These are phyloP conservation scores for Paracanthobrama guichenoti DNA, from an alignment of 2,113 vertebrate species.

Conservation along the genomic window DNA sequence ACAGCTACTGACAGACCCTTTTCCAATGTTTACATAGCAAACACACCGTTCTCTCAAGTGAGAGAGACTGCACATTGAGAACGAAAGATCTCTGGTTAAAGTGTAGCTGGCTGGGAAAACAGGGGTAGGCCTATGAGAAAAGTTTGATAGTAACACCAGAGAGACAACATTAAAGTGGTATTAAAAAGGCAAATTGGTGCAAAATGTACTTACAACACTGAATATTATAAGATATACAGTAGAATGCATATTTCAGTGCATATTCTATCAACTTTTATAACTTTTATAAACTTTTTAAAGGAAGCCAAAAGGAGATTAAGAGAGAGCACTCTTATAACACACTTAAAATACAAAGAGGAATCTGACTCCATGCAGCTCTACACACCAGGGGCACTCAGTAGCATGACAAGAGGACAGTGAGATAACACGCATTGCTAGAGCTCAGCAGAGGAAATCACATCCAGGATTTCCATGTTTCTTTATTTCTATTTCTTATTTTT, in stretches of 20 bases:
- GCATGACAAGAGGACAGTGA: background rate
- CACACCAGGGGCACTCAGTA: background rate
- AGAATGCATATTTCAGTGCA: background rate
- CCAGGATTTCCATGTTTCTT: background rate
- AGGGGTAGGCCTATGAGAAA: background rate
- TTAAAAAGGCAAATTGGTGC: background rate
- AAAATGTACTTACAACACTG: background rate
- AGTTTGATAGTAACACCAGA: background rate
- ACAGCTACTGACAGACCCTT: slow-evolving; percentile 49
- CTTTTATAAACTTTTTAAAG: background rate
- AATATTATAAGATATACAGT: background rate
- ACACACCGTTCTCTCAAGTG: slow-evolving; percentile 35
- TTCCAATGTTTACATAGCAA: slow-evolving; percentile 67
- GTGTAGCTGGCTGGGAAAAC: background rate
- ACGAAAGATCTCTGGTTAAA: background rate
- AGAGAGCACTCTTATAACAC: background rate
- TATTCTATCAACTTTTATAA: background rate
- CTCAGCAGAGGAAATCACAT: background rate
- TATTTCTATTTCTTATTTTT: too few species aligned
- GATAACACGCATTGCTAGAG: background rate
- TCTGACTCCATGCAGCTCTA: background rate
- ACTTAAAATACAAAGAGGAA: background rate
- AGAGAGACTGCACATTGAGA: background rate
- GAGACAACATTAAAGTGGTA: background rate
- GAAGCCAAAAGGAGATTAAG: background rate